Conservation (phyloP, 2,113 vertebrate species). For the Marmota monax region DNA sequence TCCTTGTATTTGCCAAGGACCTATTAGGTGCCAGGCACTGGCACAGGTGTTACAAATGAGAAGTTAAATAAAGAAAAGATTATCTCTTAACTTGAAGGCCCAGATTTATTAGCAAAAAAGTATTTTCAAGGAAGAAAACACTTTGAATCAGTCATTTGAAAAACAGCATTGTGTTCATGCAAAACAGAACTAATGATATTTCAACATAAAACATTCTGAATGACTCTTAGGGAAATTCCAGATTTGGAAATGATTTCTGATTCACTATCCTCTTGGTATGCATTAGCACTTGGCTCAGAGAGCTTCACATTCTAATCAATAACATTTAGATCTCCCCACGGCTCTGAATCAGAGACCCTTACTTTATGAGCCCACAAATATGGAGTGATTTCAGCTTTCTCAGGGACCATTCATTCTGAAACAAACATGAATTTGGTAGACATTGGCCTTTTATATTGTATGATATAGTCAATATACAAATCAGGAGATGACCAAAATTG, state of each 20-base stretch:
- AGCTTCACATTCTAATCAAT: constrained; percentile 48
- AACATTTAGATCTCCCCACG: constrained; percentile 58
- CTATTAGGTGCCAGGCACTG: background rate
- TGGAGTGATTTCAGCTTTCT: constrained; percentile 63
- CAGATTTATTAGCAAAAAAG: background rate
- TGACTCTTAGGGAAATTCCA: constrained; percentile 47
- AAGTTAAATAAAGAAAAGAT: constrained; percentile 10
- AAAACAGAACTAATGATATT: constrained; percentile 3
- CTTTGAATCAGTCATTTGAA: background rate
- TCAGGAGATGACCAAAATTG: background rate
- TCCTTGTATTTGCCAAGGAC: background rate
- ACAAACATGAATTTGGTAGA: constrained; percentile 41
- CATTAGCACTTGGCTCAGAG: constrained; percentile 52
- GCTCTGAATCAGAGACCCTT: constrained; percentile 47
- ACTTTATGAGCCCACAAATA: constrained; percentile 32
- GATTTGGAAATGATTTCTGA: constrained; percentile 50
- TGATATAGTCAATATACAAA: constrained; percentile 18
- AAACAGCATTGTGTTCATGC: background rate
- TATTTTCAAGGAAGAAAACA: background rate
- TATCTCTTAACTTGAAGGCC: background rate
- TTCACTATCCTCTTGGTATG: constrained; percentile 19
- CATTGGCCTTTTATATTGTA: background rate
- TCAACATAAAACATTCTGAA: constrained; percentile 17
- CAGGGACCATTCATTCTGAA: constrained; percentile 43
- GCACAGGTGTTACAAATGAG: background rate